Base-by-base conservation (phyloP, 2,797 vertebrate genomes). In the Chloroceryle inda region DNA sequence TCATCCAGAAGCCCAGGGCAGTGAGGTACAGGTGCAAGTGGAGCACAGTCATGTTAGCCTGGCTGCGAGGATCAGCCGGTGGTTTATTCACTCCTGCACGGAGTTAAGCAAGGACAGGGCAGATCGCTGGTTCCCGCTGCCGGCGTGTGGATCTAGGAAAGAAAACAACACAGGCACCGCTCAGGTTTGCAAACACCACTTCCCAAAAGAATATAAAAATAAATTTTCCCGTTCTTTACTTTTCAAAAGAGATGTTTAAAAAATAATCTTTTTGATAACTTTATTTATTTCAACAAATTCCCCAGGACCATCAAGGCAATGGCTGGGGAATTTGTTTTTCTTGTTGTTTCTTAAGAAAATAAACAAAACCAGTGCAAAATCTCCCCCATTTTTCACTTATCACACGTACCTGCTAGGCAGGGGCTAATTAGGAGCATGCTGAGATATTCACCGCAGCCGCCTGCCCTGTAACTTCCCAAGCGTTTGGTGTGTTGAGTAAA, bases 1-100 rank as follows among this genome's bases (percentile, higher is more conserved):
- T 76, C 62, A 92, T 62, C 98, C 99, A 99, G 83, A 98, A 96
- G 96, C 98, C 93, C 95, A 98, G 52, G 94, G 97, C 97, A 37
- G 97, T 97, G 78, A 99, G 97, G 89, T 98, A 96, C 89, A 99
- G 64, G 31, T 96, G 97, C 92, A 97, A 19, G 53, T 81, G 92
- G 26, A 97, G 96, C 76, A 96, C 92, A 80, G 98, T 72, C 98
- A 98, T 98, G 71, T 55, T 90, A 29, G 49, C 73, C 56, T 5
- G 1, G 29, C 55, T 4, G 5, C 5, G 0, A 7, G 29, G 47
- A 27, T 19, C 26, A 1, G 29, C 38, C 5, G 0, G 38, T 11
- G 2, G 62, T 15, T 35, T 38, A 53, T 21, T 75, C 1, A 7
- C 58, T 93, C 52, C 79, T 5, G 2, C 64, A 6, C 45, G 0